Evolutionary conservation across 2,113 vertebrate genomes (phyloP).

Genomic region (Ptilonorhynchus violaceus): DNA sequence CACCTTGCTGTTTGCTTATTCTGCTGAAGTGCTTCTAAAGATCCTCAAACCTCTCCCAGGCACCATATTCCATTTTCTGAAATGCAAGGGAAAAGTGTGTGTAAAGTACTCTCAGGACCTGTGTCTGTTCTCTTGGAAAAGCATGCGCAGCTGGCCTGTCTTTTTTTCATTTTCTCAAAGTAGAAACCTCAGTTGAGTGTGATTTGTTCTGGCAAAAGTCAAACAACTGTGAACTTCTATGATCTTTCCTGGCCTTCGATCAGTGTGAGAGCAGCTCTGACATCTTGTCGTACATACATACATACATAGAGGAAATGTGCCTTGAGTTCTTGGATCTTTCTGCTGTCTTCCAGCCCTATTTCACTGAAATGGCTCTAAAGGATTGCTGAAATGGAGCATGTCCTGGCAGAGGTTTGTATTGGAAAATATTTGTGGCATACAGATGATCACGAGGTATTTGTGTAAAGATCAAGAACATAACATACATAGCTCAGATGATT

Average conservation of each 20-base stretch:
- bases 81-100: rapidly evolving
- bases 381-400: not conserved
- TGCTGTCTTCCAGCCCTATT: not conserved
- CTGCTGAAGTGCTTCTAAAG: not conserved
- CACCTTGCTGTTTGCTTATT: not conserved
- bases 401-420: not conserved
- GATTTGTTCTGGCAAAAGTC: not conserved
- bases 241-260: not conserved
- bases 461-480: not conserved
- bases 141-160: not conserved
- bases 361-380: not conserved
- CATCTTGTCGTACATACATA: not conserved
- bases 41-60: not conserved
- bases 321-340: not conserved
- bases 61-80: not conserved
- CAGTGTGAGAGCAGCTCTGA: not conserved
- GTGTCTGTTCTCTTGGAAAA: not conserved
- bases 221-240: not conserved
- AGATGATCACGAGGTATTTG: not conserved
- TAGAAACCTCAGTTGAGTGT: not conserved
- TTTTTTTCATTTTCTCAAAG: not conserved
- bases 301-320: not conserved
- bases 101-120: not conserved
- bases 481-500: not conserved
- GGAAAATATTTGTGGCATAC: constrained; percentile 25